Conservation (phyloP, 2,113 vertebrate genomes). For the Sturnus vulgaris region DNA sequence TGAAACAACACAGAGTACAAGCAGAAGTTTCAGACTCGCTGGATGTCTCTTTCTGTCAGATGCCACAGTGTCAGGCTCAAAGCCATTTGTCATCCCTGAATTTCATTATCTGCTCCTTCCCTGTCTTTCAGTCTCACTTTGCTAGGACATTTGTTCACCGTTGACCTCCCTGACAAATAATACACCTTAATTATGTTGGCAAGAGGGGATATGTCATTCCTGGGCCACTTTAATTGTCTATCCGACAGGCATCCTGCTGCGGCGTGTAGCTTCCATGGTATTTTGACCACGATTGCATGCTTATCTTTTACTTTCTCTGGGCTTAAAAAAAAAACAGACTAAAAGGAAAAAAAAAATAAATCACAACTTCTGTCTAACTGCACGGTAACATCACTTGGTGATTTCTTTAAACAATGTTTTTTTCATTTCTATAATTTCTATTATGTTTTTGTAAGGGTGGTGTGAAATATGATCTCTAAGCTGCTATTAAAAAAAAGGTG, state of each 20-base stretch:
- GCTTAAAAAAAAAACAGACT: neutral
- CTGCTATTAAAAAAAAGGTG: neutral
- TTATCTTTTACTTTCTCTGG: conserved; percentile 37
- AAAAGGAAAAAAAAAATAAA: neutral
- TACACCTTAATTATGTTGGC: conserved; percentile 99
- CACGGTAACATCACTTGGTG: neutral
- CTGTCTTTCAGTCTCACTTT: conserved; percentile 87
- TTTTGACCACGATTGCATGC: conserved; percentile 56
- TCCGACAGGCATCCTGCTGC: conserved; percentile 77
- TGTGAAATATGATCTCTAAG: neutral
- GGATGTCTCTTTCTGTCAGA: conserved; percentile 94
- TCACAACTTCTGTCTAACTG: conserved; percentile 33
- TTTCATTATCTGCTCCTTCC: conserved; percentile 95
- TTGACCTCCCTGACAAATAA: conserved; percentile 97
- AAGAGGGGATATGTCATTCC: conserved; percentile 90
- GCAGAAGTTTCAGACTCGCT: conserved; percentile 77
- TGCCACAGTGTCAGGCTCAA: conserved; percentile 87
- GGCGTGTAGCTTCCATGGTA: conserved; percentile 65
- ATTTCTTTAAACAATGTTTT: neutral
- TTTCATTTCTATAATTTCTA: neutral
- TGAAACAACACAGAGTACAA: conserved; percentile 13
- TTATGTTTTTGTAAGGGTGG: neutral
- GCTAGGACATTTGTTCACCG: conserved; percentile 93
- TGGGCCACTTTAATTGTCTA: conserved; percentile 85
- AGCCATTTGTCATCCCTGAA: conserved; percentile 99